These are phyloP conservation scores for Strigamia transsilvanica DNA, from an alignment of 2,888 invertebrate genomes.

Conservation along the genomic window DNA sequence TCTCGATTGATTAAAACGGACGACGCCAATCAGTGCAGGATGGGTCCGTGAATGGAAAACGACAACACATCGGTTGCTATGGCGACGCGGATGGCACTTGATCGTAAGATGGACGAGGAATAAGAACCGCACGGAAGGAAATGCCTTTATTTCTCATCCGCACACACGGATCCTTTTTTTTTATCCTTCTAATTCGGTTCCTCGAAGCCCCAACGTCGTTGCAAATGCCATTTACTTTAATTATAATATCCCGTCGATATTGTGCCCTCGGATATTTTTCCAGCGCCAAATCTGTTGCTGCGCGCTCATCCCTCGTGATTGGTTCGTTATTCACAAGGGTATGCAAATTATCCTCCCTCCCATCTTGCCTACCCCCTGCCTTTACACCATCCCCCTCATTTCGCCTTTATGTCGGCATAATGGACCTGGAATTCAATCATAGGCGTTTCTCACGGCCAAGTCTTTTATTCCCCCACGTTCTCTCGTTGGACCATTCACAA, in stretches of 20 bases:
- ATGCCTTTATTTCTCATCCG: neutral
- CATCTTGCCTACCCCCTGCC: neutral
- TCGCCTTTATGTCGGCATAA: constrained; percentile 8
- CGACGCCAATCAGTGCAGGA: neutral
- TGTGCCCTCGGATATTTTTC: neutral
- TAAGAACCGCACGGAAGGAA: neutral
- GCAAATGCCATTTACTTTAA: neutral
- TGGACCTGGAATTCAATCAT: constrained; percentile 22
- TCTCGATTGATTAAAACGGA: neutral
- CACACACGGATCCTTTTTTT: neutral
- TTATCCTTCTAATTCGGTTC: no score
- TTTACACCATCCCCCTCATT: neutral
- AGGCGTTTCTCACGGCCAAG: constrained; percentile 11
- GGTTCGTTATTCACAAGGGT: neutral
- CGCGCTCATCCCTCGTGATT: neutral
- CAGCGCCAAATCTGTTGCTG: constrained; percentile 2
- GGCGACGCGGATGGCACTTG: neutral
- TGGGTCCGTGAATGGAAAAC: neutral
- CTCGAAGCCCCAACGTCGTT: no score
- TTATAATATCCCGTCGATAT: neutral
- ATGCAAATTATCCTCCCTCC: constrained; percentile 18
- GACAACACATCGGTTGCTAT: neutral
- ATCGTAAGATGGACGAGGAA: neutral
- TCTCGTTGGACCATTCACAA: constrained; percentile 15
- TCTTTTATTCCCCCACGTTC: constrained; percentile 10